A percentile compares a stretch with the other conserved stretches of the same genome.
These are phyloP conservation scores for Rattus rattus DNA, from an alignment of 2,113 vertebrate genomes.

Conservation along the genomic window DNA sequence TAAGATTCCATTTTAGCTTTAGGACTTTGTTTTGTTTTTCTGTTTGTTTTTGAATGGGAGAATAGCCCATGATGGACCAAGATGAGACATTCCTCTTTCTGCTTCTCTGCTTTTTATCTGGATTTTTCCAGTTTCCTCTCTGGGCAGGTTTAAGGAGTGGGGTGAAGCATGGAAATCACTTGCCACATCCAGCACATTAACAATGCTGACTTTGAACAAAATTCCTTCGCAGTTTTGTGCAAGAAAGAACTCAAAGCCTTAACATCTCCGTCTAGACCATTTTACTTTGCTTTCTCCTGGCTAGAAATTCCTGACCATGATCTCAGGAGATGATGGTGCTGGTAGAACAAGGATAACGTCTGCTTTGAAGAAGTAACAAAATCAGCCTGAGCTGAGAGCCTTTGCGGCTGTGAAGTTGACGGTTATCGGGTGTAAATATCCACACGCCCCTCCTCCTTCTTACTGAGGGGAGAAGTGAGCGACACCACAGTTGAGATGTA, in stretches of 20 bases:
- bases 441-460: not conserved
- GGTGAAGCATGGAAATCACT: not conserved
- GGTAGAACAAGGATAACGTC: not conserved
- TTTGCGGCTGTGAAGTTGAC: not conserved
- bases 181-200: not conserved
- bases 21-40: not conserved
- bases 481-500: not conserved
- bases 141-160: not conserved
- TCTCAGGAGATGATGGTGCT: conserved; percentile 2
- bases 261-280: not conserved
- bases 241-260: not conserved
- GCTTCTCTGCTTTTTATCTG: not conserved
- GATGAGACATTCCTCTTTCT: not conserved
- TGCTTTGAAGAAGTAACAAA: not conserved
- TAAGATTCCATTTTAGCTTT: not conserved
- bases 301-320: not conserved
- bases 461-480: not conserved
- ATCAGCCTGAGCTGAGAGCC: not conserved
- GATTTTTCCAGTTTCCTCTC: not conserved
- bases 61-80: not conserved
- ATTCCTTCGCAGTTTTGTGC: not conserved
- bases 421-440: not conserved
- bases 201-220: not conserved
- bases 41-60: not conserved
- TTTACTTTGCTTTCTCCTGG: not conserved